phyloP scores from a whole-genome alignment of 2,888 invertebrate species.

The Capitulum mitella region DNA sequence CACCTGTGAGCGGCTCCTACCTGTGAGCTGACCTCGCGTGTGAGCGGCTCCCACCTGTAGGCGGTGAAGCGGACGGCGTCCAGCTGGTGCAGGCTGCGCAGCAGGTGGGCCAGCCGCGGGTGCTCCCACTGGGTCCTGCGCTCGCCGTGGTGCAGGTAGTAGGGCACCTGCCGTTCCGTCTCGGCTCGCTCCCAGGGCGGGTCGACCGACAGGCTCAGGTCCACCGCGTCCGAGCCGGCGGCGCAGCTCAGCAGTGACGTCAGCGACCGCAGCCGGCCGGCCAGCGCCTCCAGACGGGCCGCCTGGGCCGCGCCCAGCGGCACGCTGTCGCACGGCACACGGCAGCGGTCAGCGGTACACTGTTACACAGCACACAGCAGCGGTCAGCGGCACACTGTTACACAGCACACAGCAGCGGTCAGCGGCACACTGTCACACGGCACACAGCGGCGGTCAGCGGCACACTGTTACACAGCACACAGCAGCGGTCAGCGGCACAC shows the following conservation, averaged over 20 bases:
- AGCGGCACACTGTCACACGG: too few species aligned
- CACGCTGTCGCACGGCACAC: constrained; percentile 48
- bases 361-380: too few species aligned
- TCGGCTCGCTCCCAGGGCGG: constrained; percentile 91
- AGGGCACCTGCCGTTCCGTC: constrained; percentile 96
- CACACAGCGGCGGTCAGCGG: too few species aligned
- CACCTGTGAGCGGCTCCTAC: too few species aligned
- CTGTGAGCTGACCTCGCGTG: too few species aligned
- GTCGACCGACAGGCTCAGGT: constrained; percentile 56
- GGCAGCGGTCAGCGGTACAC: constrained; percentile 49
- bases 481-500: too few species aligned
- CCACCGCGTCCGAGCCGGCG: constrained; percentile 39
- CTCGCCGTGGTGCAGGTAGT: constrained; percentile 96
- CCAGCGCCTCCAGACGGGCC: constrained; percentile 68
- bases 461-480: too few species aligned
- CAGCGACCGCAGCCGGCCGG: constrained; percentile 80
- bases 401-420: constrained; percentile 51
- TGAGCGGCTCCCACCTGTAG: too few species aligned
- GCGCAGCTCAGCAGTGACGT: constrained; percentile 56
- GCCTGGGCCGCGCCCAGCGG: constrained; percentile 59
- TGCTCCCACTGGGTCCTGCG: constrained; percentile 99
- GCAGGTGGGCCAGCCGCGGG: constrained; percentile 93
- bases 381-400: too few species aligned
- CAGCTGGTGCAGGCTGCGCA: constrained; percentile 80
- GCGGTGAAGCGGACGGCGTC: constrained; percentile 99